Conservation (phyloP, 2,888 invertebrate species). For the Cataglyphis altisquamis region DNA sequence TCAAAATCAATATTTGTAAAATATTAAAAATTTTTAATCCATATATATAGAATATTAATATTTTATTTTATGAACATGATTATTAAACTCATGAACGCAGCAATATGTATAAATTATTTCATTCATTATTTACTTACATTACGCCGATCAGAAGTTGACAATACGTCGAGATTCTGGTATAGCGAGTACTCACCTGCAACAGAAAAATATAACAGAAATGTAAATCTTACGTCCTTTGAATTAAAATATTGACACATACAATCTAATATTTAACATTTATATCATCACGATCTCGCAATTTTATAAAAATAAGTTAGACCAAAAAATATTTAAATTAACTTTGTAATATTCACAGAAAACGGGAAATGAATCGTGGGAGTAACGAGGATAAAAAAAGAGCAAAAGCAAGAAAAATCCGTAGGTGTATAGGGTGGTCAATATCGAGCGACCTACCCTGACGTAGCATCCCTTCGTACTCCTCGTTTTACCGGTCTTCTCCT, state of each 20-base stretch:
- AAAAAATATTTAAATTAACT: not conserved
- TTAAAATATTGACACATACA: not conserved
- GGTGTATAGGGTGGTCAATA: constrained; percentile 72
- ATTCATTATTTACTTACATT: constrained; percentile 21
- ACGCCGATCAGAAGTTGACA: not conserved
- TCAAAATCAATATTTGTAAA: constrained; percentile 9
- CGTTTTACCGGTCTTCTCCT: constrained; percentile 51
- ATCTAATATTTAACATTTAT: not conserved
- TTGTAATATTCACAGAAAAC: not conserved
- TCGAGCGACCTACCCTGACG: constrained; percentile 71
- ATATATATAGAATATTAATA: too few relatives aligned
- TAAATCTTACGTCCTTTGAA: not conserved
- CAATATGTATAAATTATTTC: not conserved
- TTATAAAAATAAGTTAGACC: not conserved
- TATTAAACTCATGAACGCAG: not conserved
- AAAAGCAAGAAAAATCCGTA: constrained; percentile 53
- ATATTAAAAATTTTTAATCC: not conserved
- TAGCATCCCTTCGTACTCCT: constrained; percentile 63
- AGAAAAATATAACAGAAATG: constrained; percentile 1
- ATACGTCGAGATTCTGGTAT: not conserved
- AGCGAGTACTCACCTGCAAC: constrained; percentile 35
- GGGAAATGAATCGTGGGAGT: not conserved
- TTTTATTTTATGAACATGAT: not conserved
- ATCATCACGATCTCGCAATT: not conserved
- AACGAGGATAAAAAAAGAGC: constrained; percentile 23